Percentiles rank a stretch among this genome's conserved stretches.
These are phyloP conservation scores for Azemiops feae DNA, from an alignment of 2,113 vertebrate genomes.

Conservation along the genomic window DNA sequence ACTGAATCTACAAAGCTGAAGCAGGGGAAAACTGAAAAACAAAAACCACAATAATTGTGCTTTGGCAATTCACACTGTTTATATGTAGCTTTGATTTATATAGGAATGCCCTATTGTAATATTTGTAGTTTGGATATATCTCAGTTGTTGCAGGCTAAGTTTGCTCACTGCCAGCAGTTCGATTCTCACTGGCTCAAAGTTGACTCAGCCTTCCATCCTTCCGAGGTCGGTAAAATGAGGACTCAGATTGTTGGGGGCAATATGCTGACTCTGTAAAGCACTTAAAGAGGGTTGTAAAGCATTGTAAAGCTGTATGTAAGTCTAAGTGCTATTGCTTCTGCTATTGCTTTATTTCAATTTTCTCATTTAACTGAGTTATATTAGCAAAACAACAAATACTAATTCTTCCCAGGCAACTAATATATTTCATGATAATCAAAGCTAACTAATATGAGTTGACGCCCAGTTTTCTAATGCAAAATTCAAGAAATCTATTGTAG, in stretches of 20 bases:
- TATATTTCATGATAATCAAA: neutral
- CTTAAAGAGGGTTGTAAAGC: neutral
- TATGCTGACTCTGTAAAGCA: neutral
- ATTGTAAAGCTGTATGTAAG: neutral
- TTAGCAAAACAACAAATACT: neutral
- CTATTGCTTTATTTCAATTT: neutral
- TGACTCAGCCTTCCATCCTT: neutral
- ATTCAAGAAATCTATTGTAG: neutral
- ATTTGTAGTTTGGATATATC: neutral
- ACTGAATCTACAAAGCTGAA: neutral
- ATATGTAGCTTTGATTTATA: neutral
- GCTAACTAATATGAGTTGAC: neutral
- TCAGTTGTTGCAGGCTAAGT: neutral
- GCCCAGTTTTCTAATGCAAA: neutral
- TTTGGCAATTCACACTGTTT: neutral
- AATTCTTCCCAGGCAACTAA: neutral
- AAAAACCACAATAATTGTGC: neutral
- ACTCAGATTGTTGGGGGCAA: neutral
- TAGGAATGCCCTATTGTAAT: neutral
- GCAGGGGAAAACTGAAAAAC: neutral
- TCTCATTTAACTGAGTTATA: neutral
- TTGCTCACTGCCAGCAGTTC: neutral
- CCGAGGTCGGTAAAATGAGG: neutral
- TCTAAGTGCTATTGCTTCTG: neutral
- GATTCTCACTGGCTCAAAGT: neutral